Evolutionary conservation across 2,113 vertebrate genomes (phyloP).

Genomic region (Stictonetta naevosa): DNA sequence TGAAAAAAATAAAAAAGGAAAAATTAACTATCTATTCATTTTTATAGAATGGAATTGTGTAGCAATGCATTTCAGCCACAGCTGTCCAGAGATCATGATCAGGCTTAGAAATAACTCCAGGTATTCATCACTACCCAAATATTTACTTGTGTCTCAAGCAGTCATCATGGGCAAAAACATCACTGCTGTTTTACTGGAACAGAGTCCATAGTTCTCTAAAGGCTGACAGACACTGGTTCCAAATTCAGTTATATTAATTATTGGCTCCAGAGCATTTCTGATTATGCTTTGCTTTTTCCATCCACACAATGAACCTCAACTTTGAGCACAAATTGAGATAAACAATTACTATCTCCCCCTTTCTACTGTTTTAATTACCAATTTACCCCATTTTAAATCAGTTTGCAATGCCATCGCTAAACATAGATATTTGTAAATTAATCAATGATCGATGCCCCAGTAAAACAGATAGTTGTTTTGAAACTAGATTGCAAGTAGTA

Average conservation of each 20-base stretch:
- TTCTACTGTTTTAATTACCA: neutral
- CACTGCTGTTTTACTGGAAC: neutral
- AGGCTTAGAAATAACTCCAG: neutral
- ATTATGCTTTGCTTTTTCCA: neutral
- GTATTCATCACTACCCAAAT: neutral
- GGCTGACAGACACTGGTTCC: neutral
- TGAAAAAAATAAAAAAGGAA: neutral
- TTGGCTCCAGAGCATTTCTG: neutral
- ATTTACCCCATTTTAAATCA: neutral
- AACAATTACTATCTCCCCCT: neutral
- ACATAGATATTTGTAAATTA: rapidly evolving
- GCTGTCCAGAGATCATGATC: neutral
- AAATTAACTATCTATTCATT: neutral
- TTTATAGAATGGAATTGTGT: neutral
- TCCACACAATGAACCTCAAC: neutral
- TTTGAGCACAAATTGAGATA: neutral
- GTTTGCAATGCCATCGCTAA: neutral
- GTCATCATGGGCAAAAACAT: neutral
- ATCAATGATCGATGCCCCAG: rapidly evolving
- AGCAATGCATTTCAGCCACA: neutral
- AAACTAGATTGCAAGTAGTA: neutral
- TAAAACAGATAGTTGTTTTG: neutral
- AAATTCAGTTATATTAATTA: neutral
- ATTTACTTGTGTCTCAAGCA: neutral
- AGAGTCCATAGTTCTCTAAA: neutral